Evolutionary conservation across 23 tunicate species (phyloP).

Genomic region (Ciona savignyi): DNA sequence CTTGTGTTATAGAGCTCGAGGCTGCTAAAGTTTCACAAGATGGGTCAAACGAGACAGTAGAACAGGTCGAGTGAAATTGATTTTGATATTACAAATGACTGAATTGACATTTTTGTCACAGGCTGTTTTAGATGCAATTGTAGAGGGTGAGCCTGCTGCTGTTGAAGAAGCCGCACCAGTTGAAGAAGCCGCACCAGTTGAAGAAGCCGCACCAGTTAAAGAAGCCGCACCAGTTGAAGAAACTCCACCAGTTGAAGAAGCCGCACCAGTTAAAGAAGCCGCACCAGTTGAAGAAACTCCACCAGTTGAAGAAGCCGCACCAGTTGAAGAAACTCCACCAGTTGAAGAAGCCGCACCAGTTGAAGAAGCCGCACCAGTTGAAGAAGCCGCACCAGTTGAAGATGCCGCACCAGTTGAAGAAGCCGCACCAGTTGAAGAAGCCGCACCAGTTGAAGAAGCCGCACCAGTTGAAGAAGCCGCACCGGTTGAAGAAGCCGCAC

Average conservation of each 20-base stretch:
- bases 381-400: constrained; percentile 1
- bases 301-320: constrained; percentile 2
- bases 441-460: constrained; percentile 11
- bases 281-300: too few species aligned
- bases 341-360: background rate
- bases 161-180: background rate
- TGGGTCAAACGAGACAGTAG: too few species aligned
- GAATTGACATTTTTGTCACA: too few species aligned
- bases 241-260: too few species aligned
- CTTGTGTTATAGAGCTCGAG: too few species aligned
- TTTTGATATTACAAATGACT: too few species aligned
- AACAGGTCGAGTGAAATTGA: too few species aligned
- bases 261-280: too few species aligned
- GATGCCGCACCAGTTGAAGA: background rate
- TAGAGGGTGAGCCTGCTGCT: background rate
- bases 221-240: too few species aligned
- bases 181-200: too few species aligned
- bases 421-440: constrained; percentile 25
- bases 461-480: constrained; percentile 30
- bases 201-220: too few species aligned
- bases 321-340: background rate
- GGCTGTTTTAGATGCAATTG: background rate
- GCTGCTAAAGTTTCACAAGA: too few species aligned
- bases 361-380: constrained; percentile 1
- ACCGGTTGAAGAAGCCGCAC: background rate